These are phyloP conservation scores for Serrognathus titanus DNA, from an alignment of 2,888 invertebrate species.

Conservation along the genomic window DNA sequence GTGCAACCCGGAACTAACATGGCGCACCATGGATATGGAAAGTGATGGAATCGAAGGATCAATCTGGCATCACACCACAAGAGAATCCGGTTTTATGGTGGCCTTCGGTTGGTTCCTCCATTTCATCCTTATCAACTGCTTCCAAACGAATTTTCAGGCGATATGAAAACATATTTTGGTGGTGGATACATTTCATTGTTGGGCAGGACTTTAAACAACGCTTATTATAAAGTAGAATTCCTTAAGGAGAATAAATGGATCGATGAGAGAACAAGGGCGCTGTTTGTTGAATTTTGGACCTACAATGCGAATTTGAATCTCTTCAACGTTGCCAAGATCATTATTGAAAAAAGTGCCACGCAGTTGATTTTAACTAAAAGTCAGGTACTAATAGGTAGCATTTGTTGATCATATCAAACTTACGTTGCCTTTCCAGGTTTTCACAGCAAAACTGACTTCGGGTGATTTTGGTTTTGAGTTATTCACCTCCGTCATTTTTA, in stretches of 20 bases:
- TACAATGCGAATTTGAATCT: conserved; percentile 29
- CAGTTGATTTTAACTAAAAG: not conserved
- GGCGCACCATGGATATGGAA: not conserved
- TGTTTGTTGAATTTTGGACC: conserved; percentile 26
- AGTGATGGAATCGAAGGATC: not conserved
- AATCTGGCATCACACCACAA: conserved; percentile 5
- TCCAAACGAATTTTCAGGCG: conserved; percentile 11
- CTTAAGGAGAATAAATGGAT: conserved; percentile 22
- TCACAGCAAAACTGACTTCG: conserved; percentile 22
- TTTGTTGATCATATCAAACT: too few relatives aligned
- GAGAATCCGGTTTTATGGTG: too few relatives aligned
- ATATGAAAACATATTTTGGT: conserved; percentile 20
- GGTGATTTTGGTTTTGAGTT: conserved; percentile 17
- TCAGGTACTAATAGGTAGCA: too few relatives aligned
- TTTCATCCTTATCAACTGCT: too few relatives aligned
- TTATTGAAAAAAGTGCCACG: conserved; percentile 23
- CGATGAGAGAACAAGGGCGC: conserved; percentile 20
- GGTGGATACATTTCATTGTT: conserved; percentile 25
- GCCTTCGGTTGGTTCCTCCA: too few relatives aligned
- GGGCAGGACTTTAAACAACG: conserved; percentile 23
- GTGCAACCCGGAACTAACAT: conserved; percentile 22
- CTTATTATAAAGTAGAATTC: conserved; percentile 21
- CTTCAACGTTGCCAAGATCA: conserved; percentile 22
- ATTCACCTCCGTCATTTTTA: conserved; percentile 15
- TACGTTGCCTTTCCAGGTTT: conserved; percentile 15